A percentile compares a stretch with the other conserved stretches of the same genome.
These are phyloP conservation scores for Sterna hirundo DNA, from an alignment of 2,113 vertebrate species.

Conservation along the genomic window DNA sequence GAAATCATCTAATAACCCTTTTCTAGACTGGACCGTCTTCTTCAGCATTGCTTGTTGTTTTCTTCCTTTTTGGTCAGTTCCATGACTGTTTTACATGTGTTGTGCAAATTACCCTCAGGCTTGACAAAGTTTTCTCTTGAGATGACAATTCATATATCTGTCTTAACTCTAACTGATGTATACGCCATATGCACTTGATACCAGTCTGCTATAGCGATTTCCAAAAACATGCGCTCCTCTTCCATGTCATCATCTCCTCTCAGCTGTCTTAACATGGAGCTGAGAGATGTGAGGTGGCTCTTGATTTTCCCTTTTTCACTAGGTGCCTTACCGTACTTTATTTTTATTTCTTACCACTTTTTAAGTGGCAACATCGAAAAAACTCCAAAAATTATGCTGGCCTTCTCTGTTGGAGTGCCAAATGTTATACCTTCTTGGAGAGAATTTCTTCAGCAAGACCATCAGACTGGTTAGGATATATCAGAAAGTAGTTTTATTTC, in stretches of 20 bases:
- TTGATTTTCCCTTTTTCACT: neutral
- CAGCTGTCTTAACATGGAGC: neutral
- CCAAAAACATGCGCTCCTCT: neutral
- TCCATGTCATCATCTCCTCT: neutral
- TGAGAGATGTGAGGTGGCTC: neutral
- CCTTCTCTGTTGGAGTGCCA: neutral
- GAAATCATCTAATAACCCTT: neutral
- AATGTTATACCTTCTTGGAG: neutral
- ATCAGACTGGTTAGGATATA: neutral
- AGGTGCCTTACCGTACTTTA: neutral
- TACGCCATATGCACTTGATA: neutral
- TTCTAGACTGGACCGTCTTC: neutral
- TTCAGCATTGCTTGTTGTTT: neutral
- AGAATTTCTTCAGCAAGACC: neutral
- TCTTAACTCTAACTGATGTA: neutral
- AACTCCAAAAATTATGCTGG: neutral
- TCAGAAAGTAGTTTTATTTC: neutral
- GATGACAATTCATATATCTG: neutral
- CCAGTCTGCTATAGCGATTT: neutral
- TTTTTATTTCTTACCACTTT: neutral
- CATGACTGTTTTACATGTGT: fast-evolving
- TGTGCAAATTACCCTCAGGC: neutral
- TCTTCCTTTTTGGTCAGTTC: neutral
- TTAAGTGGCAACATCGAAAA: neutral
- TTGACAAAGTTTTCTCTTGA: neutral